A percentile compares a stretch with the other conserved stretches of the same genome.
Evolutionary conservation across 2,797 vertebrate species (phyloP).

Genomic region (Epinephelus coioides): DNA sequence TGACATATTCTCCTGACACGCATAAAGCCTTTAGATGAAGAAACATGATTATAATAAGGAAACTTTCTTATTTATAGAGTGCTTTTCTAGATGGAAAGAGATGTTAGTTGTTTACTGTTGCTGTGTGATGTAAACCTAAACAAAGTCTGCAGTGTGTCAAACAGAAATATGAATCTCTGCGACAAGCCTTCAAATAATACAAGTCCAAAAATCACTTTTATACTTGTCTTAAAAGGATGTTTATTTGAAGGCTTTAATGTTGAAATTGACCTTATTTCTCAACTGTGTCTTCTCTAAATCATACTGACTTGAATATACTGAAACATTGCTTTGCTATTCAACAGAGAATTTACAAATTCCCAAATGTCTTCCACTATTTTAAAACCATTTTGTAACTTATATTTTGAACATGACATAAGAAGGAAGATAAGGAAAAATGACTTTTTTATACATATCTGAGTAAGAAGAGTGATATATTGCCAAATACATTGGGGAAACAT

Average conservation of each 20-base stretch:
- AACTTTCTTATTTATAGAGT: conserved; percentile 11
- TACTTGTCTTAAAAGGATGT: conserved; percentile 32
- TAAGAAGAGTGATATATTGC: conserved; percentile 56
- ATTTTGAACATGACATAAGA: conserved; percentile 41
- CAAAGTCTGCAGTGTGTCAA: conserved; percentile 31
- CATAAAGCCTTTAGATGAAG: conserved; percentile 29
- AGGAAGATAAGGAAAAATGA: conserved; percentile 12
- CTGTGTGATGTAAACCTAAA: conserved; percentile 12
- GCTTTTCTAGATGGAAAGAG: conserved; percentile 22
- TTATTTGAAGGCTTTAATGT: conserved; percentile 36
- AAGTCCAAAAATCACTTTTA: conserved; percentile 47
- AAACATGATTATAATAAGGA: background rate
- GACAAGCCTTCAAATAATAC: conserved; percentile 32
- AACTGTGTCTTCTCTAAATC: conserved; percentile 28
- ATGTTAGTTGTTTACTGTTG: conserved; percentile 24
- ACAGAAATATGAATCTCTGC: conserved; percentile 32
- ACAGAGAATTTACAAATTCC: conserved; percentile 15
- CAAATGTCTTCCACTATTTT: conserved; percentile 56
- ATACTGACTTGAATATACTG: conserved; percentile 30
- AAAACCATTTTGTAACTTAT: conserved; percentile 49
- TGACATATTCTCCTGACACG: conserved; percentile 7
- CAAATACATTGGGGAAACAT: conserved; percentile 55
- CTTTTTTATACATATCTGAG: conserved; percentile 50
- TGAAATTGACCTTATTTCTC: conserved; percentile 31
- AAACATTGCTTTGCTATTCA: conserved; percentile 29